These are phyloP conservation scores for Dromaius novaehollandiae DNA, from an alignment of 2,113 vertebrate genomes.

Conservation along the genomic window DNA sequence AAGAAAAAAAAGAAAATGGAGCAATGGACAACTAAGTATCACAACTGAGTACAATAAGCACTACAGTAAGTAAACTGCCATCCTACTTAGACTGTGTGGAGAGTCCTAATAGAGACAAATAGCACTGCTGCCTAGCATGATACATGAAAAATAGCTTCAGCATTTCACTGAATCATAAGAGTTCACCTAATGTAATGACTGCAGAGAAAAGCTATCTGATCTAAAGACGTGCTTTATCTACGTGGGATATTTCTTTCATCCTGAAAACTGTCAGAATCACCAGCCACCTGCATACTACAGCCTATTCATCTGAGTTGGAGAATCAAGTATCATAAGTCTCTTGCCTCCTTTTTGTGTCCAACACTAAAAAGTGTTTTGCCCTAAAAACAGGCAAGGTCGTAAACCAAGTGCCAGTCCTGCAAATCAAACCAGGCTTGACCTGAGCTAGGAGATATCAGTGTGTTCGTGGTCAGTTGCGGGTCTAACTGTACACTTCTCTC, in stretches of 20 bases:
- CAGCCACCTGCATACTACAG: neutral
- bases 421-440: neutral
- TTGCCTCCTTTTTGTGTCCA: neutral
- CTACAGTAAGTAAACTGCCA: neutral
- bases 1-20: neutral
- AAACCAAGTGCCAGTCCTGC: neutral
- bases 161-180: slow-evolving; percentile 11
- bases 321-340: neutral
- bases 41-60: neutral
- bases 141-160: neutral
- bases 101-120: slow-evolving; percentile 15
- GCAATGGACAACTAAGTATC: neutral
- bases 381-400: neutral
- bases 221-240: neutral
- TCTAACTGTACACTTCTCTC: neutral
- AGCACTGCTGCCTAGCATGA: neutral
- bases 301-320: neutral
- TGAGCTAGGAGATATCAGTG: neutral
- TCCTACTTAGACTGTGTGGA: neutral
- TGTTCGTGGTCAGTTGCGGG: neutral
- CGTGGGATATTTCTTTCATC: neutral
- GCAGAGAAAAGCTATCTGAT: slow-evolving; percentile 8
- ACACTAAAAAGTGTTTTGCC: neutral
- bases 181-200: slow-evolving; percentile 7
- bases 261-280: neutral